phyloP scores from a whole-genome alignment of 2,888 invertebrate genomes.

The Trissolcus brochymenae region DNA sequence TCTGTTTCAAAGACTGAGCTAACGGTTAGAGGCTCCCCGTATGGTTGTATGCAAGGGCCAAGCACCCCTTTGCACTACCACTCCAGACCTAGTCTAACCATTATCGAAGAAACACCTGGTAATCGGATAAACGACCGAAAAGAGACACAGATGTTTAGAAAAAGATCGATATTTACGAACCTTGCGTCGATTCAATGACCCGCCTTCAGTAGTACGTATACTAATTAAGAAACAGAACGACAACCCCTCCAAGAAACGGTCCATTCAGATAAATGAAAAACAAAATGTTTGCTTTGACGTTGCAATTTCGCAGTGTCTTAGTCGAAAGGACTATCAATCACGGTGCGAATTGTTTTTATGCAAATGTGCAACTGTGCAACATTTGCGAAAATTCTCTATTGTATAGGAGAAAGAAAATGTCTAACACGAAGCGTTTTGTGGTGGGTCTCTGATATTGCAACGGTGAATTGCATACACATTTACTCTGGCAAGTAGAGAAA shows the following conservation, averaged over 20 bases:
- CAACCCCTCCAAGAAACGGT: no score
- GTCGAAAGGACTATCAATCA: background rate
- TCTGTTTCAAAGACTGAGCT: slow-evolving; percentile 39
- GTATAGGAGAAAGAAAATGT: slow-evolving; percentile 13
- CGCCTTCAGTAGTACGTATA: background rate
- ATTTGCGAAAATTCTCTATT: slow-evolving; percentile 11
- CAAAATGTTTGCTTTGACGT: no score
- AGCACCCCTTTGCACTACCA: slow-evolving; percentile 43
- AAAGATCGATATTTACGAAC: slow-evolving; percentile 29
- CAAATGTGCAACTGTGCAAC: slow-evolving; percentile 3
- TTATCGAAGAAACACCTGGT: slow-evolving; percentile 73
- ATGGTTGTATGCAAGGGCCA: slow-evolving; percentile 15
- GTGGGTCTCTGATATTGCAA: slow-evolving; percentile 53
- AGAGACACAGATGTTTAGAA: slow-evolving; percentile 47
- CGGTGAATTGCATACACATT: slow-evolving; percentile 48
- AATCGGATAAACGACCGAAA: slow-evolving; percentile 65
- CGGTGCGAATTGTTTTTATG: background rate
- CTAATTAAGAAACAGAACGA: background rate
- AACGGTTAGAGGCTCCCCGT: slow-evolving; percentile 49
- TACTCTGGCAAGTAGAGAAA: slow-evolving; percentile 21
- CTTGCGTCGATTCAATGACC: slow-evolving; percentile 2
- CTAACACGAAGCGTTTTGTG: slow-evolving; percentile 24
- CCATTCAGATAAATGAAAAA: no score
- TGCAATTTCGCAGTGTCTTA: no score
- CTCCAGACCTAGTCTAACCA: slow-evolving; percentile 65